These are phyloP conservation scores for Lycaon pictus DNA, from an alignment of 2,113 vertebrate genomes.

Conservation along the genomic window DNA sequence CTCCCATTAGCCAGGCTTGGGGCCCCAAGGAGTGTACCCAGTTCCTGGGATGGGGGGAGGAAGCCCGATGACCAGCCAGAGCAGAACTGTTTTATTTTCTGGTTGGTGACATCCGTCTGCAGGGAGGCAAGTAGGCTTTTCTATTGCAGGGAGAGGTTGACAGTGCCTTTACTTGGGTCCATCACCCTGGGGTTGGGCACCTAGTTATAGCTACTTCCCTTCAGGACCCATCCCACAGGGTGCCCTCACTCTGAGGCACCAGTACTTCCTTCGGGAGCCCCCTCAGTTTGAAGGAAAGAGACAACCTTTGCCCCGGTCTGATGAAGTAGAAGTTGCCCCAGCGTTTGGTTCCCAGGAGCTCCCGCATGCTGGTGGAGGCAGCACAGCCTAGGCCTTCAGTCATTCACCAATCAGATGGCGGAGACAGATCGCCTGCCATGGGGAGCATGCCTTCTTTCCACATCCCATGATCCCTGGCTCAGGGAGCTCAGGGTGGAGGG, in stretches of 20 bases:
- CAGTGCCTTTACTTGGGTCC: neutral
- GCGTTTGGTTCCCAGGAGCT: neutral
- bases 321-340: rapidly evolving
- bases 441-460: neutral
- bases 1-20: neutral
- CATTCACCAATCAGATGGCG: neutral
- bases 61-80: neutral
- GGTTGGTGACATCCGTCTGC: neutral
- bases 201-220: neutral
- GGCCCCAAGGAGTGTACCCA: neutral
- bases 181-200: neutral
- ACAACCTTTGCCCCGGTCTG: neutral
- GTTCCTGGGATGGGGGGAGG: neutral
- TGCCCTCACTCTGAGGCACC: neutral
- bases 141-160: neutral
- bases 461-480: neutral
- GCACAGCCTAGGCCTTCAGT: neutral
- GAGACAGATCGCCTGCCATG: neutral
- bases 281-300: neutral
- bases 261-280: neutral
- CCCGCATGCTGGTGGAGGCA: neutral
- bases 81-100: neutral
- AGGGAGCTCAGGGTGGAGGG: neutral
- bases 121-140: neutral
- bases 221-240: neutral